Percentiles rank a stretch among this genome's conserved stretches.
phyloP scores from a whole-genome alignment of 2,888 invertebrate species.

The Chrysolina americana region DNA sequence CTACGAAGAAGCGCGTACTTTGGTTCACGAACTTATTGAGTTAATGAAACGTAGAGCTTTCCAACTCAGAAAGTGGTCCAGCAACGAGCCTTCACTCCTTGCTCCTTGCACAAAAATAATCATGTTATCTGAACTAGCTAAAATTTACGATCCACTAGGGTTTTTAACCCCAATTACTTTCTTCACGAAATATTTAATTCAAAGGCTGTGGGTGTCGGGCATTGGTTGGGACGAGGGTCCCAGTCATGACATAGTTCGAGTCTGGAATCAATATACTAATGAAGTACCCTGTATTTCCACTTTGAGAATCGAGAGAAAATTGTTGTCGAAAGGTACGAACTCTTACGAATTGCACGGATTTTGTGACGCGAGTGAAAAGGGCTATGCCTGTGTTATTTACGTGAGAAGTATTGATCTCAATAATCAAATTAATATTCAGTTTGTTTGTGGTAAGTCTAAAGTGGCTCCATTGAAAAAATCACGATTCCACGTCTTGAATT shows the following conservation, averaged over 20 bases:
- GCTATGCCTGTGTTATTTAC: slow-evolving; percentile 23
- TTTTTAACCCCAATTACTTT: too few species aligned
- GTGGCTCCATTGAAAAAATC: slow-evolving; percentile 15
- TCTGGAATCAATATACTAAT: not conserved
- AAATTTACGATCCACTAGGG: too few species aligned
- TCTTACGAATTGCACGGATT: slow-evolving; percentile 32
- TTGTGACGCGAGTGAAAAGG: slow-evolving; percentile 22
- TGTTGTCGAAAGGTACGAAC: not conserved
- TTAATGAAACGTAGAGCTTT: not conserved
- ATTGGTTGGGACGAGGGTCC: slow-evolving; percentile 19
- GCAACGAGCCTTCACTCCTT: slow-evolving; percentile 16
- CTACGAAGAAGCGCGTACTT: slow-evolving; percentile 3
- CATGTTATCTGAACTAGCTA: too few species aligned
- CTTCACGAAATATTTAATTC: slow-evolving; percentile 17
- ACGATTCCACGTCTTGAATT: slow-evolving; percentile 27
- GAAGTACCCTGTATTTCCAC: not conserved
- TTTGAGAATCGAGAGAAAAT: not conserved
- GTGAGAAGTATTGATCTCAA: not conserved
- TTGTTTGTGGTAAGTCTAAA: slow-evolving; percentile 28
- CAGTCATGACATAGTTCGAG: not conserved
- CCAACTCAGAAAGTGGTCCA: slow-evolving; percentile 31
- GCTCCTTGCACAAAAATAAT: not conserved
- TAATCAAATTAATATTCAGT: not conserved
- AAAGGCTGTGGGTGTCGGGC: slow-evolving; percentile 11
- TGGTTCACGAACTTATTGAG: too few species aligned